These are phyloP conservation scores for Papilio glaucus DNA, from an alignment of 1,140 invertebrate genomes.

Conservation along the genomic window DNA sequence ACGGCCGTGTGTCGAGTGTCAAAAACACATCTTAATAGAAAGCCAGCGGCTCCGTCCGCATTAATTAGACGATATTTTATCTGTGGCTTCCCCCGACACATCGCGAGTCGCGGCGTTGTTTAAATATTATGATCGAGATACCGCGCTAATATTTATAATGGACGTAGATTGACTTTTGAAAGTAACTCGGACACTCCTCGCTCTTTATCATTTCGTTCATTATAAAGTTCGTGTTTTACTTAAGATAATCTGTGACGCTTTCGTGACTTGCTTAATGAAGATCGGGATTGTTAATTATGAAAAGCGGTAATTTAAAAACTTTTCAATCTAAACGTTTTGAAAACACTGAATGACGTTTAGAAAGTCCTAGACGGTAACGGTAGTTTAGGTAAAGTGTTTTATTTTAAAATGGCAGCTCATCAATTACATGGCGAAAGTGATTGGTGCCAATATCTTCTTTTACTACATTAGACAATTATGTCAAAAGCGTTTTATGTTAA, in stretches of 20 bases:
- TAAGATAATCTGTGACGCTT: slow-evolving; percentile 35
- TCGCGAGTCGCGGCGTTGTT: slow-evolving; percentile 42
- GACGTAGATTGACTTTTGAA: slow-evolving; percentile 43
- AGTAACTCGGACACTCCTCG: slow-evolving; percentile 40
- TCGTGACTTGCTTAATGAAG: slow-evolving; percentile 31
- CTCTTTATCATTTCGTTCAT: slow-evolving; percentile 32
- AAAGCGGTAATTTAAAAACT: slow-evolving; percentile 19
- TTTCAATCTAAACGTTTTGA: background rate
- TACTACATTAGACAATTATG: background rate
- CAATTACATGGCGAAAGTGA: background rate
- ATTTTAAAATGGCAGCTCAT: background rate
- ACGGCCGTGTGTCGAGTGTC: slow-evolving; percentile 48
- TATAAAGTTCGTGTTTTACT: slow-evolving; percentile 33
- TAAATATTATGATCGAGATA: slow-evolving; percentile 53
- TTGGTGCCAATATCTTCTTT: background rate
- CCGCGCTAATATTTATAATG: slow-evolving; percentile 51
- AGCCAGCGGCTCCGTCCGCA: slow-evolving; percentile 43
- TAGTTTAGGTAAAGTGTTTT: slow-evolving; percentile 16
- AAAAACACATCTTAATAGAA: slow-evolving; percentile 58
- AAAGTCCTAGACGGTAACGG: background rate
- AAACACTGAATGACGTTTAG: slow-evolving; percentile 22
- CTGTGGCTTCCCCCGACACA: slow-evolving; percentile 53
- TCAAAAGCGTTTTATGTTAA: background rate
- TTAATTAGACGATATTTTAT: slow-evolving; percentile 63
- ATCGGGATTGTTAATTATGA: slow-evolving; percentile 7